phyloP scores from a whole-genome alignment of 2,888 invertebrate genomes.

The Terebella lapidaria region DNA sequence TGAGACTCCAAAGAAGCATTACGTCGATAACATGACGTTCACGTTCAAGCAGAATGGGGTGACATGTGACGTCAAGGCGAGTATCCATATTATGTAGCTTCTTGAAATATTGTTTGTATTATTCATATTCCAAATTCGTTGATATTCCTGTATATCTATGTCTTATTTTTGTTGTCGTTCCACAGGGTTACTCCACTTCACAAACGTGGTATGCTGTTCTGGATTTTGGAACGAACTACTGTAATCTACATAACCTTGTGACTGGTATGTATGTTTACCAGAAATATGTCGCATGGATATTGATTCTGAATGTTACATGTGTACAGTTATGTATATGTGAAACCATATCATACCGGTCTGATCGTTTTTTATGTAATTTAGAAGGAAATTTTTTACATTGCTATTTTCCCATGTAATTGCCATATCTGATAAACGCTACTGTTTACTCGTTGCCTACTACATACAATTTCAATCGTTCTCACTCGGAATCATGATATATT shows the following conservation, averaged over 20 bases:
- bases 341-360: too few relatives aligned
- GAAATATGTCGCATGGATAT: too few relatives aligned
- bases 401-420: background rate
- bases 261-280: slow-evolving; percentile 40
- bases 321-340: too few relatives aligned
- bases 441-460: too few relatives aligned
- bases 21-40: slow-evolving; percentile 43
- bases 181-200: slow-evolving; percentile 42
- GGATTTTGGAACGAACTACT: slow-evolving; percentile 48
- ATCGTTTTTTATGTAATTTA: too few relatives aligned
- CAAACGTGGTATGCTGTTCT: slow-evolving; percentile 47
- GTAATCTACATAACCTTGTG: slow-evolving; percentile 46
- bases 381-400: background rate
- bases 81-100: too few relatives aligned
- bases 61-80: slow-evolving; percentile 12
- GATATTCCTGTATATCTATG: too few relatives aligned
- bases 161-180: slow-evolving; percentile 5
- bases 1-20: slow-evolving; percentile 39
- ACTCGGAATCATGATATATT: too few relatives aligned
- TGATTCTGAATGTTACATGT: too few relatives aligned
- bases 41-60: slow-evolving; percentile 21
- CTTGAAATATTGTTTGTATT: too few relatives aligned
- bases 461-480: too few relatives aligned
- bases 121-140: too few relatives aligned
- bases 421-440: background rate